These are phyloP conservation scores for Tragelaphus buxtoni DNA, from an alignment of 2,113 vertebrate genomes.

Conservation along the genomic window DNA sequence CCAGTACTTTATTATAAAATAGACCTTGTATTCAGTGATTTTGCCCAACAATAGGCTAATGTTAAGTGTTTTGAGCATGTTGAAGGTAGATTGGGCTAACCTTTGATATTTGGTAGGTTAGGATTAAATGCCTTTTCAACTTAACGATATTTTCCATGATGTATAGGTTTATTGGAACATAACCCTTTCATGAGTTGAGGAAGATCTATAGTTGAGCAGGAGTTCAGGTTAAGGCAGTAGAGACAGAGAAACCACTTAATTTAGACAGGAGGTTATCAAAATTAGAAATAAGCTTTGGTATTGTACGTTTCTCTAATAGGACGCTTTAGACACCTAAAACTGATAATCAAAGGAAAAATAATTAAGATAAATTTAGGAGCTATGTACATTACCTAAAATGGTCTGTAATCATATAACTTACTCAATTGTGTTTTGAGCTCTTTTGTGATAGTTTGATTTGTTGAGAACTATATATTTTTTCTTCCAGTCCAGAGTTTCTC, in stretches of 20 bases:
- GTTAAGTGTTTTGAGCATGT: background rate
- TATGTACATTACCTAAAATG: background rate
- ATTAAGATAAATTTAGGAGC: background rate
- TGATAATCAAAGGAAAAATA: background rate
- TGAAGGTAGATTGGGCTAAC: background rate
- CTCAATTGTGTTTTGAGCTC: background rate
- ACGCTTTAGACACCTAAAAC: background rate
- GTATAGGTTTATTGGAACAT: background rate
- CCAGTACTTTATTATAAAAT: background rate
- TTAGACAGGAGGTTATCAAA: background rate
- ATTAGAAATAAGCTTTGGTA: background rate
- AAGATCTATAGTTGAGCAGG: background rate
- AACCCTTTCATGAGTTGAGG: background rate
- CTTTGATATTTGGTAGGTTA: background rate
- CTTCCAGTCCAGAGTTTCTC: too few species aligned
- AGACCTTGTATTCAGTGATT: background rate
- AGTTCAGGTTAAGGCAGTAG: background rate
- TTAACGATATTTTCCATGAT: background rate
- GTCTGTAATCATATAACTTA: background rate
- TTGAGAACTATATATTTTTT: background rate
- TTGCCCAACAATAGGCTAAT: background rate
- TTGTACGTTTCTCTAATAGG: background rate
- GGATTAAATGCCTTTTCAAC: background rate
- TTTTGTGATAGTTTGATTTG: slow-evolving; percentile 10
- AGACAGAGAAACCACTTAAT: background rate